These are phyloP conservation scores for Tromatobia lineatoria DNA, from an alignment of 2,888 invertebrate species.

Conservation along the genomic window DNA sequence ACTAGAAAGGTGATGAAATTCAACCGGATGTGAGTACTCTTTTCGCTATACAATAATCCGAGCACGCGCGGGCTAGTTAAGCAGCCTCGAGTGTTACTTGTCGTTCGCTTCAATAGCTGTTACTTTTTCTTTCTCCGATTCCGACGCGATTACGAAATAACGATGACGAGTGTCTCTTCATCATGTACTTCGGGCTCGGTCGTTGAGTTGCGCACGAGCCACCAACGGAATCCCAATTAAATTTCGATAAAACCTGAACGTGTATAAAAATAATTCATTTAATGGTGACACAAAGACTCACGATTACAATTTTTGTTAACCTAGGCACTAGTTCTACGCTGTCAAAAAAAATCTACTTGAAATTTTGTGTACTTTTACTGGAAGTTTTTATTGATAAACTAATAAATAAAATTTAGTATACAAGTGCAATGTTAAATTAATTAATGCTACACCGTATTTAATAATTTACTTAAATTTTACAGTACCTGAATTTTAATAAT, in stretches of 20 bases:
- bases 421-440: too few relatives aligned
- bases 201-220: conserved; percentile 10
- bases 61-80: conserved; percentile 55
- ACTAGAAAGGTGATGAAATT: conserved; percentile 51
- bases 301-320: not conserved
- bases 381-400: too few relatives aligned
- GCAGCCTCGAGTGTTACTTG: conserved; percentile 25
- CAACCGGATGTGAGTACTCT: conserved; percentile 45
- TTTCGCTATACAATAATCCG: conserved; percentile 51
- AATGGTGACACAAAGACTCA: not conserved
- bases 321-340: too few relatives aligned
- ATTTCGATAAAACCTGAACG: conserved; percentile 5
- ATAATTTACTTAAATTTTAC: too few relatives aligned
- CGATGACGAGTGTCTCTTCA: conserved; percentile 7
- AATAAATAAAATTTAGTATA: too few relatives aligned
- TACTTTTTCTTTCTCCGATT: conserved; percentile 19
- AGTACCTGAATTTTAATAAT: too few relatives aligned
- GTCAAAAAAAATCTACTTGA: too few relatives aligned
- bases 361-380: too few relatives aligned
- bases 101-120: conserved; percentile 1
- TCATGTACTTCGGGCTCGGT: conserved; percentile 8
- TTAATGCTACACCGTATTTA: too few relatives aligned
- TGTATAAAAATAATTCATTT: not conserved
- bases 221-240: conserved; percentile 17
- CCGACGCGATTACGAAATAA: conserved; percentile 23